These are phyloP conservation scores for Phylloscopus whistleri DNA, from an alignment of 2,113 vertebrate species.

Conservation along the genomic window DNA sequence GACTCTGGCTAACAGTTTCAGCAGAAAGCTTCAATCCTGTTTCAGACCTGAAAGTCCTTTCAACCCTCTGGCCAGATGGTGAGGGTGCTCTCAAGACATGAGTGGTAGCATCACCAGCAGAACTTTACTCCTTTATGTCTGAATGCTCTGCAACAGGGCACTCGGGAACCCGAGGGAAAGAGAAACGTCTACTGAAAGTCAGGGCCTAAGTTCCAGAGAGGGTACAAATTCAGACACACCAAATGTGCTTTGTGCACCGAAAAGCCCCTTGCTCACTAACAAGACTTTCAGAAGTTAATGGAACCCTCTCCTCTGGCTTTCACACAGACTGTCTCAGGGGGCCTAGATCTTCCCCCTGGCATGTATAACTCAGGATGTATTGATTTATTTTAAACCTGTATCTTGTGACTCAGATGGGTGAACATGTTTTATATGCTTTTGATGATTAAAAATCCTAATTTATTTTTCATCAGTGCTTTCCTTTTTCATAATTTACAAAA, in stretches of 20 bases:
- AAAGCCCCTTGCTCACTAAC: neutral
- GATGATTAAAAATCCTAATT: neutral
- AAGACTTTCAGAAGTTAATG: neutral
- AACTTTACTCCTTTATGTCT: neutral
- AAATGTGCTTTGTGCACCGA: neutral
- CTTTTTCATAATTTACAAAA: neutral
- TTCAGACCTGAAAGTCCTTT: neutral
- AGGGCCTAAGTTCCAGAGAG: neutral
- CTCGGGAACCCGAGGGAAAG: rapidly evolving
- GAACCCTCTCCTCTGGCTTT: neutral
- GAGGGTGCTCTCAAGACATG: neutral
- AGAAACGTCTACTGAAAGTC: neutral
- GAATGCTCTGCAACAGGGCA: neutral
- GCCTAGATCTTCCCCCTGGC: neutral
- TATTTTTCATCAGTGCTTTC: neutral
- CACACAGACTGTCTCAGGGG: neutral
- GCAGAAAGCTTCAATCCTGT: neutral
- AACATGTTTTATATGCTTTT: neutral
- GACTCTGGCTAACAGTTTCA: neutral
- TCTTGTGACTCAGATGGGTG: neutral
- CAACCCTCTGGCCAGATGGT: neutral
- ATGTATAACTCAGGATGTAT: neutral
- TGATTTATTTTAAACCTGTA: neutral
- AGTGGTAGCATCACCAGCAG: neutral
- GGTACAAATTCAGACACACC: neutral